Conservation (phyloP, 2,888 invertebrate species). For the Poecilobothrus nobilitatus region DNA sequence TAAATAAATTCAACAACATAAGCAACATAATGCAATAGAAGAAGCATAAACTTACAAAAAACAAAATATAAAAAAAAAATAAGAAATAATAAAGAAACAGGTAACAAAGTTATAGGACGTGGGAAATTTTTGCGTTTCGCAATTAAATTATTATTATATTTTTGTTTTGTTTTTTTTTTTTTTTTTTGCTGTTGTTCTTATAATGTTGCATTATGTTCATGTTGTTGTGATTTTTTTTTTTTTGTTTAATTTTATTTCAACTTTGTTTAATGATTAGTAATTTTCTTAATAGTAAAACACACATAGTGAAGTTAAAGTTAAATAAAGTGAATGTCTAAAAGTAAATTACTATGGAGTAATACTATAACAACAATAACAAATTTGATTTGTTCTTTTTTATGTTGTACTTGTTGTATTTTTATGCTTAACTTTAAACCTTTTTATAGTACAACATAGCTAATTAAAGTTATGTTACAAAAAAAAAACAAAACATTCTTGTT, state of each 20-base stretch:
- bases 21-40: no score
- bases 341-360: no score
- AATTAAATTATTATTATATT: slow-evolving; percentile 2
- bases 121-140: slow-evolving; percentile 6
- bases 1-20: no score
- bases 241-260: not conserved
- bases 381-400: no score
- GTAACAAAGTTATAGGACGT: not conserved
- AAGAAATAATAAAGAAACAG: not conserved
- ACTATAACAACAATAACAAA: no score
- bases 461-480: no score
- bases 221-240: not conserved
- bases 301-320: not conserved
- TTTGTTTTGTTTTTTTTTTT: not conserved
- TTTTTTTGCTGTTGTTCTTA: not conserved
- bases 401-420: no score
- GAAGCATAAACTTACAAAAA: no score
- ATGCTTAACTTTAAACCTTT: no score
- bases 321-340: no score
- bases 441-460: no score
- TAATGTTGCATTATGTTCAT: not conserved
- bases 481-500: no score
- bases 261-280: not conserved
- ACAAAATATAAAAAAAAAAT: not conserved
- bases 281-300: not conserved